Evolutionary conservation across 2,113 vertebrate species (phyloP).

Genomic region (Mesitornis unicolor): DNA sequence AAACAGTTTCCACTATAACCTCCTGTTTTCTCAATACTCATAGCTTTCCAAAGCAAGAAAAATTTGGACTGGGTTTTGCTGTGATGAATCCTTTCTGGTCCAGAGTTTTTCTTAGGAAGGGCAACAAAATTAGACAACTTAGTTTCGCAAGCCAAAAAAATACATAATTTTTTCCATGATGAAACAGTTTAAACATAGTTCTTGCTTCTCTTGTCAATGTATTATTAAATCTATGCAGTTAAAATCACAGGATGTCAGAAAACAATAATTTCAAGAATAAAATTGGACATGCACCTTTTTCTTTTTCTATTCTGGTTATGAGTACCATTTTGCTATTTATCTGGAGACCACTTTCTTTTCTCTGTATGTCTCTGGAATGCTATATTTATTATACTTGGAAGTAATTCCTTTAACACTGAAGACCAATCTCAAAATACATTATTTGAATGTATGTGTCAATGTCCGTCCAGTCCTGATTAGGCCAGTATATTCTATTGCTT

Average conservation of each 20-base stretch:
- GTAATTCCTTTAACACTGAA: background rate
- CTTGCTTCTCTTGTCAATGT: background rate
- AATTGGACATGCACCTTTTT: rapidly evolving
- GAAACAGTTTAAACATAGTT: background rate
- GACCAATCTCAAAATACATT: background rate
- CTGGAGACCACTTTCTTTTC: background rate
- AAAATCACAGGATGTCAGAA: background rate
- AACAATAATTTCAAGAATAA: background rate
- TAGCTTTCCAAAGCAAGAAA: slow-evolving; percentile 8
- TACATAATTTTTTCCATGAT: background rate
- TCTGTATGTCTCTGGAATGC: background rate
- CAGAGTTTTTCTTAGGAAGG: background rate
- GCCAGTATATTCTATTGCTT: background rate
- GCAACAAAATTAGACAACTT: background rate
- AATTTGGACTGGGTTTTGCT: background rate
- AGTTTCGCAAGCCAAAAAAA: background rate
- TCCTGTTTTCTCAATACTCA: background rate
- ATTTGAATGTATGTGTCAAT: background rate
- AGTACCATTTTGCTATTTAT: background rate
- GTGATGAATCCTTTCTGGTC: background rate
- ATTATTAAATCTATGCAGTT: background rate
- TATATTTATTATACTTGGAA: background rate
- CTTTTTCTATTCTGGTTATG: background rate
- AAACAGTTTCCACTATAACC: slow-evolving; percentile 54
- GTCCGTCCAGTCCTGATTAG: background rate